phyloP scores from a whole-genome alignment of 2,888 invertebrate genomes.

The Carpatolechia fugitivella region DNA sequence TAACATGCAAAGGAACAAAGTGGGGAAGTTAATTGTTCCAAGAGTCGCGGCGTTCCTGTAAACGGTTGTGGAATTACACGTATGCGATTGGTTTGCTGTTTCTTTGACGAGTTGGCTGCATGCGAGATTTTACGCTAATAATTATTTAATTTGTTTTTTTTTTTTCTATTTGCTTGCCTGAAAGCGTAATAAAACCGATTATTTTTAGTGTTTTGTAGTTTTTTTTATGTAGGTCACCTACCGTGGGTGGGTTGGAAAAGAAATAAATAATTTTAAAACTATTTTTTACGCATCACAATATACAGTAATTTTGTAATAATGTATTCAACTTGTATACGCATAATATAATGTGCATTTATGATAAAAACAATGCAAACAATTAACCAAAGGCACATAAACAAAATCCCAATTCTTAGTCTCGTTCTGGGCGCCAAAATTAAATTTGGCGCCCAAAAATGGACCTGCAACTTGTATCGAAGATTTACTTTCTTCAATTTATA shows the following conservation, averaged over 20 bases:
- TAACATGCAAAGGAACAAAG: conserved; percentile 16
- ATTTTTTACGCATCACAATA: not conserved
- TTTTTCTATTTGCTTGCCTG: not conserved
- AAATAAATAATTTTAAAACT: too few species aligned
- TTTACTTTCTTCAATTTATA: not conserved
- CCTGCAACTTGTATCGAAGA: not conserved
- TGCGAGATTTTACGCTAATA: not conserved
- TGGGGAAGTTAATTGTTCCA: not conserved
- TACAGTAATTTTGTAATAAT: too few species aligned
- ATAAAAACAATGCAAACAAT: too few species aligned
- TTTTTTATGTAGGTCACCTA: too few species aligned
- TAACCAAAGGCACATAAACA: too few species aligned
- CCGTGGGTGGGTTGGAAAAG: too few species aligned
- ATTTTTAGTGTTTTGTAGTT: too few species aligned
- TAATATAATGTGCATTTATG: too few species aligned
- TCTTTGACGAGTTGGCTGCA: not conserved
- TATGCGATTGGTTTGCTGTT: not conserved
- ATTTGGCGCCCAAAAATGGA: not conserved
- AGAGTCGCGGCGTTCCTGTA: not conserved
- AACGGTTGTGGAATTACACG: not conserved
- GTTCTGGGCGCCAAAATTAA: not conserved
- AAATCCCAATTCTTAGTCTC: not conserved
- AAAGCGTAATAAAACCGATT: not conserved
- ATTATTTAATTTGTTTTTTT: not conserved
- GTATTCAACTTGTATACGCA: too few species aligned